Base-by-base conservation (phyloP, 2,113 vertebrate species). In the Laterallus jamaicensis region DNA sequence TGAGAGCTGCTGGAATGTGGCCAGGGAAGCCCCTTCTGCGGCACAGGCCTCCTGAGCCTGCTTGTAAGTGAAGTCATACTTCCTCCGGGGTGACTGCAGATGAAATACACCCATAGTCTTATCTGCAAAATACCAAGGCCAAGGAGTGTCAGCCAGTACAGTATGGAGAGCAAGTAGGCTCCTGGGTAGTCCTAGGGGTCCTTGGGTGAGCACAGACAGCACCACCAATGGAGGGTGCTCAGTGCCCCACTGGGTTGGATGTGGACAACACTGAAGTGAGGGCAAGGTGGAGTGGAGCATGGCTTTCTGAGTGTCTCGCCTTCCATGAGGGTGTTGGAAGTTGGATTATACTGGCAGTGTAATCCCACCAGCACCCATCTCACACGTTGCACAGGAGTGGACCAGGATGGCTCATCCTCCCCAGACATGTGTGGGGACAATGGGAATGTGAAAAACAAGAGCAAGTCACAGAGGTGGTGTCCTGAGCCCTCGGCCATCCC, bases 91-190 rank as follows among this genome's bases (percentile, higher is more conserved):
- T 69, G 99, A 98, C 83, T 98, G 98, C 86, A 99, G 97, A 66
- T 99, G 99, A 82, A 99, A 99, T 49, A 99, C 99, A 1, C 99
- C 99, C 5, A 98, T 99, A 9, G 97, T 98, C 93, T 98, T 98
- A 86, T 98, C 99, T 99, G 96, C 67, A 97, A 94, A 90, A 93
- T 13, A 78, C 29, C 70, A 74, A 55, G 66, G 86, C 6, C 25
- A 14, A 1, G 52, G 62, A 71, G 35, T 39, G 52, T 32, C 35
- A 35, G 59, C 95, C 64, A 94, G 88, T 19, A 26, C 29, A 62
- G 59, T 2, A 35, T 6, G 26, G 77, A 25, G 70, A 78, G 42
- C 0, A 4, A 74, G 73, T 40, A 70, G 50, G 17, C 18, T 60
- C 31, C n/a, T 32, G n/a, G 67, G 75, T 49, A 63, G 37, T 24